These are phyloP conservation scores for Polyodon spathula DNA, from an alignment of 2,113 vertebrate species.

Conservation along the genomic window DNA sequence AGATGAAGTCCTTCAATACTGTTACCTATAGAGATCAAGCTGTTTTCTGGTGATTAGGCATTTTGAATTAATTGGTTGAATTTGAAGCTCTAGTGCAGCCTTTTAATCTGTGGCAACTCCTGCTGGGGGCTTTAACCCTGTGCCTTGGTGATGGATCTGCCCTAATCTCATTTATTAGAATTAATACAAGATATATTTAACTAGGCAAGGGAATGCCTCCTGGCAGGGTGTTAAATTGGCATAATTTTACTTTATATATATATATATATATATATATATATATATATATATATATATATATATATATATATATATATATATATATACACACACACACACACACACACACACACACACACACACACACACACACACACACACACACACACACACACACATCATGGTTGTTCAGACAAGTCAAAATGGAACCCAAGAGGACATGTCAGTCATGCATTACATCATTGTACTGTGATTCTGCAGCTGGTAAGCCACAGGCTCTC, in stretches of 20 bases:
- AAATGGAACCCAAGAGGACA: not conserved
- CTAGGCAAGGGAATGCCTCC: not conserved
- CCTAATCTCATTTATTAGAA: not conserved
- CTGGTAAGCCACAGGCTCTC: not conserved
- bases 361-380: too few relatives aligned
- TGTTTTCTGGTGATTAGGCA: not conserved
- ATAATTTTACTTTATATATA: too few relatives aligned
- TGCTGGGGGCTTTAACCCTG: not conserved
- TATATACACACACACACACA: too few relatives aligned
- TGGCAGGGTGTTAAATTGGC: not conserved
- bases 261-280: too few relatives aligned
- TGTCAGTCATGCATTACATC: not conserved
- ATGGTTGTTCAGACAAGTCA: not conserved
- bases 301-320: not conserved
- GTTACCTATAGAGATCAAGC: too few relatives aligned
- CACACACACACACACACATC: too few relatives aligned
- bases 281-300: too few relatives aligned
- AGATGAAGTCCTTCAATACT: too few relatives aligned
- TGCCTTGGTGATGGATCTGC: not conserved
- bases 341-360: too few relatives aligned
- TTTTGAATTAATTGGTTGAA: conserved; percentile 9
- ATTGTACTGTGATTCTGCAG: not conserved
- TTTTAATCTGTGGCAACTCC: not conserved
- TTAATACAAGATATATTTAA: not conserved
- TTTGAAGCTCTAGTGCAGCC: not conserved